Evolutionary conservation across 2,113 vertebrate genomes (phyloP), one percentile per base, ranked within the genome.

Genomic region (Psilopogon haemacephalus): DNA sequence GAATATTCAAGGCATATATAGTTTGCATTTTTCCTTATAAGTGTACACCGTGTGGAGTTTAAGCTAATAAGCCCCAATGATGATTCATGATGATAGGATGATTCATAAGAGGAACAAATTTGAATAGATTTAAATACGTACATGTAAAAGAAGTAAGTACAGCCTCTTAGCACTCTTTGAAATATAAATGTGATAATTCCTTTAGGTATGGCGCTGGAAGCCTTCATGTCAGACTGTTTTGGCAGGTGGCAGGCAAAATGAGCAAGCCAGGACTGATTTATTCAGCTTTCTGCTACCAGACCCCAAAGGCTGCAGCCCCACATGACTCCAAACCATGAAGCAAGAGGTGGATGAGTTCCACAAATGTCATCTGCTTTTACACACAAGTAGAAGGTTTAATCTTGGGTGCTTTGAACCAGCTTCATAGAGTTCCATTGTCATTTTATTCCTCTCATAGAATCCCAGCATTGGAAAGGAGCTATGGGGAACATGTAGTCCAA

Each of bases 161-260:
- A 0, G 75, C 76, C 85, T 95, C 64, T 46, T 64, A 73, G 88
- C 55, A 35, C 75, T 91, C 88, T 91, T 63, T 89, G 88, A 91
- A 95, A 93, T 80, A 80, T 38, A 86, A 83, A 91, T 86, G 90
- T 90, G 88, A 95, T 88, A 94, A 93, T 91, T 83, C 92, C 79
- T 95, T 73, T 70, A 93, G 95, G 83, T 91, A 32, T 42, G 74
- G 64, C 1, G 9, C 88, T 91, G 75, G 72, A 84, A 95, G 83
- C 48, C 83, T 80, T 80, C 88, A 52, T 0, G 0, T 59, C 75
- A 89, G 95, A 76, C 14, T 5, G 0, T 38, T 65, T 1, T 85
- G 90, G 55, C 79, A 91, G 92, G 88, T 89, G 85, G 72, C 82
- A 85, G 76, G 74, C 68, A 91, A 78, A 76, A 89, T 82, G 32